Percentiles rank a stretch among this genome's conserved stretches.
These are phyloP conservation scores for Phymastichus coffea DNA, from an alignment of 1,140 invertebrate species.

Conservation along the genomic window DNA sequence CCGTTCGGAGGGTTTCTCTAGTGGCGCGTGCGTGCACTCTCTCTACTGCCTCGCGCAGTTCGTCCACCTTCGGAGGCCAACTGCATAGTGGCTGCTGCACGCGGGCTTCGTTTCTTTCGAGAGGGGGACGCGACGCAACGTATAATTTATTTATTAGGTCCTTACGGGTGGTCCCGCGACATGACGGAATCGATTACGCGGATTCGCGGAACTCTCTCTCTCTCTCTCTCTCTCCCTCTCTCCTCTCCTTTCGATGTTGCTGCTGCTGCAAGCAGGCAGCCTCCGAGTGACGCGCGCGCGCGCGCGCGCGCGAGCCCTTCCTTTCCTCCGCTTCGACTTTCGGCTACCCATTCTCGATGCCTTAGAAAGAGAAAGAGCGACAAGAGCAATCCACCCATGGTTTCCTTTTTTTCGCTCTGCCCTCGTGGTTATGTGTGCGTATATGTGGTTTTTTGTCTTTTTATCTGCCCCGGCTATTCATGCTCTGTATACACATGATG, in stretches of 20 bases:
- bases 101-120: too few species aligned
- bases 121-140: conserved; percentile 39
- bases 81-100: too few species aligned
- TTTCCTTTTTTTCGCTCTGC: conserved; percentile 23
- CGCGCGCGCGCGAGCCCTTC: too few species aligned
- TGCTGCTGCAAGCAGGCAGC: too few species aligned
- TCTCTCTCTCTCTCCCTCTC: conserved; percentile 13
- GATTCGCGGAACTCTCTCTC: conserved; percentile 52
- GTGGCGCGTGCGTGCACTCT: neutral
- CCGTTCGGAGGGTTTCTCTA: conserved; percentile 2
- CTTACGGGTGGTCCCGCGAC: conserved; percentile 56
- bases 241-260: conserved; percentile 24
- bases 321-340: conserved; percentile 26
- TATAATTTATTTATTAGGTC: conserved; percentile 58
- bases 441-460: neutral
- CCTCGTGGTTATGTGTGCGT: too few species aligned
- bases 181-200: conserved; percentile 58
- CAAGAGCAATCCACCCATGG: neutral
- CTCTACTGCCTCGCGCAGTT: neutral
- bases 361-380: neutral
- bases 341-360: conserved; percentile 11
- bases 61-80: conserved; percentile 12
- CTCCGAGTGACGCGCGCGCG: conserved; percentile 8
- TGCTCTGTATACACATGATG: conserved; percentile 8
- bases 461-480: neutral